Percentiles rank a stretch among this genome's conserved stretches.
Conservation (phyloP, 2,888 invertebrate species). For the Scaptodrosophila latifasciaeformis region DNA sequence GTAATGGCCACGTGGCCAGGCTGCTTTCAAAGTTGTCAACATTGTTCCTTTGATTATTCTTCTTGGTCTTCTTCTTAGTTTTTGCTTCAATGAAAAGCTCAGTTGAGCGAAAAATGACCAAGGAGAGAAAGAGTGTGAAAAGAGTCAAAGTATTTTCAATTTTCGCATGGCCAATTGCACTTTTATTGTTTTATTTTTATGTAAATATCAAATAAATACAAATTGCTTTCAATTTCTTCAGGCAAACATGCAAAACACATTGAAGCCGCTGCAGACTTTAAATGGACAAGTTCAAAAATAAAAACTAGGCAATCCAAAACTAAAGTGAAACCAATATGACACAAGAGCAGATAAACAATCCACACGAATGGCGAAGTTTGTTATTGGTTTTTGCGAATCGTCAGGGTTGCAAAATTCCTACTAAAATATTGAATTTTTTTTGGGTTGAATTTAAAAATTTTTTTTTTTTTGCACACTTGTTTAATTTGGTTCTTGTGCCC, state of each 20-base stretch:
- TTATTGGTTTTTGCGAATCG: not conserved
- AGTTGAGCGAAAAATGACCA: conserved; percentile 34
- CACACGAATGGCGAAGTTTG: no score
- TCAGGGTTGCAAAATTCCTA: conserved; percentile 3
- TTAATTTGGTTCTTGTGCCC: conserved; percentile 41
- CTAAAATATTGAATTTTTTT: conserved; percentile 27
- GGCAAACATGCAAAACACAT: conserved; percentile 6
- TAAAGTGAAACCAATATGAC: not conserved
- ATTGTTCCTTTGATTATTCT: no score
- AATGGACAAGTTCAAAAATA: conserved; percentile 42
- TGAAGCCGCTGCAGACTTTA: conserved; percentile 1
- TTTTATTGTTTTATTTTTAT: conserved; percentile 57
- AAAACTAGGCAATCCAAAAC: conserved; percentile 14
- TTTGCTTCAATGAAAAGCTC: conserved; percentile 35
- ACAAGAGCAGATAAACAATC: not conserved
- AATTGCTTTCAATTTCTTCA: conserved; percentile 57
- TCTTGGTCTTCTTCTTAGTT: no score
- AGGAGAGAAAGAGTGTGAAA: no score
- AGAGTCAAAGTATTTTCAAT: conserved; percentile 20
- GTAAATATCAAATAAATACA: conserved; percentile 57
- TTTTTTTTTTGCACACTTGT: conserved; percentile 58
- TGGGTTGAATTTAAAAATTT: conserved; percentile 34
- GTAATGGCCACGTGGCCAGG: not conserved
- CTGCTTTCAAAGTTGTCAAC: no score
- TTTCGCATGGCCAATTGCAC: conserved; percentile 54